Percentiles rank a stretch among this genome's conserved stretches.
phyloP scores from a whole-genome alignment of 2,113 vertebrate species.

The Rhinolophus ferrumequinum region DNA sequence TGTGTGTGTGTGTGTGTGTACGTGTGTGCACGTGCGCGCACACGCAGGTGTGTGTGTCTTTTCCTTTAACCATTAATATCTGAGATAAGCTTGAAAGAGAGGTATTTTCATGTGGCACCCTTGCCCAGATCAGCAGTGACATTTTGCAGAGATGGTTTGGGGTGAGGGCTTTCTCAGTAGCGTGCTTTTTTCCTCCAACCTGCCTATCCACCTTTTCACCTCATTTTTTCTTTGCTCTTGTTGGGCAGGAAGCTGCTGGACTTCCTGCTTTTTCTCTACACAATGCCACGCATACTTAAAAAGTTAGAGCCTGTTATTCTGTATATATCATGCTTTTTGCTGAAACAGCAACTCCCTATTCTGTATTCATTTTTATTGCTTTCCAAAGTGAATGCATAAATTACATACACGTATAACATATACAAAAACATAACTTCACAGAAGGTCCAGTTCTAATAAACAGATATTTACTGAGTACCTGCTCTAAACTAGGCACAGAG shows the following conservation, averaged over 20 bases:
- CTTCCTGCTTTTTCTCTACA: background rate
- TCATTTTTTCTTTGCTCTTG: background rate
- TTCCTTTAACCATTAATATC: background rate
- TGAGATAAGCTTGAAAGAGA: background rate
- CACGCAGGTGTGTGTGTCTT: background rate
- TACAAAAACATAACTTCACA: background rate
- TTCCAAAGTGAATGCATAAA: background rate
- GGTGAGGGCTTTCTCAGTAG: background rate
- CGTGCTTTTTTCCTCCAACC: background rate
- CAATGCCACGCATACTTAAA: background rate
- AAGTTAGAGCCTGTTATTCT: background rate
- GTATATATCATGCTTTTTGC: background rate
- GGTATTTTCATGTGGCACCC: background rate
- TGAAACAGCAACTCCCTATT: background rate
- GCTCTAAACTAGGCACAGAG: background rate
- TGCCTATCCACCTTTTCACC: background rate
- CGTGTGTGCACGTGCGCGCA: background rate
- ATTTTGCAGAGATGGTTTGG: background rate
- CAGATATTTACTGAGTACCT: background rate
- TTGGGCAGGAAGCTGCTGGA: background rate
- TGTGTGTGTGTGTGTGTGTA: background rate
- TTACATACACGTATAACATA: no score
- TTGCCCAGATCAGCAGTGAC: background rate
- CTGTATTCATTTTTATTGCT: background rate
- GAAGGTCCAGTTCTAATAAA: background rate